A percentile compares a stretch with the other conserved stretches of the same genome.
phyloP scores from a whole-genome alignment of 92 coral and sea anemone genomes.

The Porites cylindrica region DNA sequence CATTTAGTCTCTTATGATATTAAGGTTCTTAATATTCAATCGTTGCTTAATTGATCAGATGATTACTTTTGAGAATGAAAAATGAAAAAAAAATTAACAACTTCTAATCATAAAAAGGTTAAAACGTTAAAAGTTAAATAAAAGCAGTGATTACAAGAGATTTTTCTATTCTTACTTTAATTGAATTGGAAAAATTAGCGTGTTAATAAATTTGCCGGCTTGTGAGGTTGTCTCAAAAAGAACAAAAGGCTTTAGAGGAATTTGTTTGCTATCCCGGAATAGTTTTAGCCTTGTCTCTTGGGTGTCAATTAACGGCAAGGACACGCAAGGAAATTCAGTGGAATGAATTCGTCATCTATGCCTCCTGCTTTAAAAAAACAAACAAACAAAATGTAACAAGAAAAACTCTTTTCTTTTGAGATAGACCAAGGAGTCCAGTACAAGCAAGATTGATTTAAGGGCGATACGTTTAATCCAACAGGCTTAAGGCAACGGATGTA shows the following conservation, averaged over 20 bases:
- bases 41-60: constrained; percentile 9
- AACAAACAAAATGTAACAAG: neutral
- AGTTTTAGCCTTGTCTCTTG: neutral
- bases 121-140: neutral
- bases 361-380: neutral
- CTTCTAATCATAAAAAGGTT: neutral
- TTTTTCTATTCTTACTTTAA: constrained; percentile 7
- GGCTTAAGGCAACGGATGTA: constrained; percentile 9
- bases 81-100: neutral
- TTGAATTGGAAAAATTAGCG: constrained; percentile 15
- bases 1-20: too few relatives aligned
- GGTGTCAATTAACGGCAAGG: neutral
- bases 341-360: neutral
- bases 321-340: constrained; percentile 1
- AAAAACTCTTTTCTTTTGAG: neutral
- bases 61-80: constrained; percentile 15
- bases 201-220: constrained; percentile 21
- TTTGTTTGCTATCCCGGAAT: constrained; percentile 38
- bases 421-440: neutral
- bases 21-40: too few relatives aligned
- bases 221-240: neutral
- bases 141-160: neutral
- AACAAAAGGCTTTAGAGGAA: constrained; percentile 21
- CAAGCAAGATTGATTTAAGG: neutral
- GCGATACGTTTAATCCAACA: neutral